Percentiles rank a stretch among this genome's conserved stretches.
These are phyloP conservation scores for Zaprionus taronus DNA, from an alignment of 1,140 invertebrate genomes.

Conservation along the genomic window DNA sequence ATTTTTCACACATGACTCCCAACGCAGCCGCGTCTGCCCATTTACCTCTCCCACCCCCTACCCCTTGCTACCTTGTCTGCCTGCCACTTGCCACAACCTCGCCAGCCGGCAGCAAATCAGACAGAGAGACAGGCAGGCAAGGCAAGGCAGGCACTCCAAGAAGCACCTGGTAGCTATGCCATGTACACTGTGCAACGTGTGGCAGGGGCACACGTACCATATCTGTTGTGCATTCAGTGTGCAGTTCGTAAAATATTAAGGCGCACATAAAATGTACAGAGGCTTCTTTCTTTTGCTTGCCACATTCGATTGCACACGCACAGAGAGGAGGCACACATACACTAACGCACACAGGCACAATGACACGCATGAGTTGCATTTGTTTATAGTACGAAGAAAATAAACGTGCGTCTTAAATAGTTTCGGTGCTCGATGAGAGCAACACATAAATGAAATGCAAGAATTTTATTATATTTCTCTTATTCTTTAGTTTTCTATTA, in stretches of 20 bases:
- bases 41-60: neutral
- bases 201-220: slow-evolving; percentile 11
- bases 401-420: slow-evolving; percentile 35
- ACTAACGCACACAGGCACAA: slow-evolving; percentile 35
- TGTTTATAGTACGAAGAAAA: slow-evolving; percentile 67
- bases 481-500: slow-evolving; percentile 43
- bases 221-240: slow-evolving; percentile 53
- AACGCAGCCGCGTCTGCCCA: slow-evolving; percentile 11
- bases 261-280: slow-evolving; percentile 50
- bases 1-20: slow-evolving; percentile 74
- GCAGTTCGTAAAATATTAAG: slow-evolving; percentile 62
- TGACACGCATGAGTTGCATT: slow-evolving; percentile 71
- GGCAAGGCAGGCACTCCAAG: slow-evolving; percentile 35
- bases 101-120: slow-evolving; percentile 17
- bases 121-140: neutral
- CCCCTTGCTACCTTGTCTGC: neutral
- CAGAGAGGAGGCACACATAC: slow-evolving; percentile 19
- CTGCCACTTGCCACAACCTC: slow-evolving; percentile 29
- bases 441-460: slow-evolving; percentile 22
- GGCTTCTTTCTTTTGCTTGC: slow-evolving; percentile 13
- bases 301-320: slow-evolving; percentile 39
- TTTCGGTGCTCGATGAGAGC: slow-evolving; percentile 5
- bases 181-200: slow-evolving; percentile 11
- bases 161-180: slow-evolving; percentile 51
- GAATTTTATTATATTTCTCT: slow-evolving; percentile 40